phyloP scores from a whole-genome alignment of 2,797 vertebrate genomes.

The Trachops cirrhosus region DNA sequence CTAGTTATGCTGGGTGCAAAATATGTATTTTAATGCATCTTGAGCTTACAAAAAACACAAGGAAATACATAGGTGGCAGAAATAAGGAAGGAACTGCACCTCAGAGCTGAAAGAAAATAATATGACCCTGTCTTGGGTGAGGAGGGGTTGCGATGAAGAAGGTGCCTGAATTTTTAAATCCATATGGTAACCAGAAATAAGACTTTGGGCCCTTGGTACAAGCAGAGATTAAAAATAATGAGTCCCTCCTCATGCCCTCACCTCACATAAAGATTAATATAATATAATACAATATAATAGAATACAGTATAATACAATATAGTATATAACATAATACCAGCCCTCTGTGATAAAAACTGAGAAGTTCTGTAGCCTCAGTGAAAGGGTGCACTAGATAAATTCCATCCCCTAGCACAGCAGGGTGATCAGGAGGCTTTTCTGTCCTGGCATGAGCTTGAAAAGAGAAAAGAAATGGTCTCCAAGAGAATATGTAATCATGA shows the following conservation, averaged over 20 bases:
- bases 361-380: neutral
- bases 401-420: neutral
- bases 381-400: neutral
- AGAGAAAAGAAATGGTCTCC: neutral
- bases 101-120: neutral
- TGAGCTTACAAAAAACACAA: neutral
- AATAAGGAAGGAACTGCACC: neutral
- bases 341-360: too few species aligned
- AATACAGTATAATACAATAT: too few species aligned
- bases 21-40: neutral
- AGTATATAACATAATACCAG: too few species aligned
- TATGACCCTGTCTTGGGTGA: neutral
- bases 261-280: too few species aligned
- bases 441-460: neutral
- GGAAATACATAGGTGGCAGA: neutral
- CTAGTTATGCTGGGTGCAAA: neutral
- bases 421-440: neutral
- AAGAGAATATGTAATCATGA: neutral
- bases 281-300: too few species aligned
- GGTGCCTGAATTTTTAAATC: neutral
- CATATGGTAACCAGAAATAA: neutral
- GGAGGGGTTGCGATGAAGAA: neutral
- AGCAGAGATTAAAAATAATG: neutral
- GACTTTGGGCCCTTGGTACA: neutral
- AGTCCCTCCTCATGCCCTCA: neutral